Evolutionary conservation across 2,113 vertebrate species (phyloP).

Genomic region (Acinonyx jubatus): DNA sequence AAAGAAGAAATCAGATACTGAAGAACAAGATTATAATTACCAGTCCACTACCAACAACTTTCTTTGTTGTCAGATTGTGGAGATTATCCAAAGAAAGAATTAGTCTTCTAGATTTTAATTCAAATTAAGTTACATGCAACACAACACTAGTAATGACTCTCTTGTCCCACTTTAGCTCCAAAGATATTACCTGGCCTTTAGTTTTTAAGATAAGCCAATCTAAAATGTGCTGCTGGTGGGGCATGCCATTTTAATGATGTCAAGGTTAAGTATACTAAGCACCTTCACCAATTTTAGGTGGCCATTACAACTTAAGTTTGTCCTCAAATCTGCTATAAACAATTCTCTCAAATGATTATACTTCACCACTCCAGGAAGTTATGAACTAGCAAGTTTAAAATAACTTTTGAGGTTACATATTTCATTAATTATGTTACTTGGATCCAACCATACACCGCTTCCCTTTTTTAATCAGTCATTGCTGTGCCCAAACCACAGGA

Average conservation of each 20-base stretch:
- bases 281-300: slow-evolving; percentile 13
- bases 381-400: not conserved
- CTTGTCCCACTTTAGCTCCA: not conserved
- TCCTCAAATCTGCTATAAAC: not conserved
- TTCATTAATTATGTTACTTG: not conserved
- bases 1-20: not conserved
- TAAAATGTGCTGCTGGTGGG: not conserved
- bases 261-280: not conserved
- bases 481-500: not conserved
- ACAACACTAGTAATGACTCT: not conserved
- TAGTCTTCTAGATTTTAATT: slow-evolving; percentile 31
- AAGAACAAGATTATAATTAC: not conserved
- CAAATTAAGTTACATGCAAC: not conserved
- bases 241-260: not conserved
- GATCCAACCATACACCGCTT: not conserved
- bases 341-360: not conserved
- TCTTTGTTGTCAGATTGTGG: not conserved
- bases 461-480: not conserved
- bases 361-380: not conserved
- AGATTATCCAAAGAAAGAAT: not conserved
- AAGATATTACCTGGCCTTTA: not conserved
- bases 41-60: not conserved
- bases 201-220: slow-evolving; percentile 33
- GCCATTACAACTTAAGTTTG: not conserved
- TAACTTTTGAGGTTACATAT: not conserved